Base-by-base conservation (phyloP, 2,888 invertebrate genomes). In the Drosophila peninsularis region DNA sequence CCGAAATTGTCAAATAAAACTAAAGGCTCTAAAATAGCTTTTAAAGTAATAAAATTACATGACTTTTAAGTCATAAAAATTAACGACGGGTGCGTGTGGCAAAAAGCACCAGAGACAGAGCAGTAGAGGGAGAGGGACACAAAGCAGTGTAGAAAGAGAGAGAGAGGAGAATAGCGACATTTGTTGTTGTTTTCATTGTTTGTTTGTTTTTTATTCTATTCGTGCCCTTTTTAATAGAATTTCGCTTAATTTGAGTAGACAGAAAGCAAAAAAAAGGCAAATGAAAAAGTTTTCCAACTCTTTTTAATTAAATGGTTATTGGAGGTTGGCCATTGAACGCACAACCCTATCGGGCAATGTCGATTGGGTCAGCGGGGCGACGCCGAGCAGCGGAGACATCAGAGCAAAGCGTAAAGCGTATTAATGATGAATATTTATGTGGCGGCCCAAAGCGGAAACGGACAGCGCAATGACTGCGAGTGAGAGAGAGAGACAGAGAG, bases 391-490 rank as follows among this genome's bases (percentile, higher is more conserved):
- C 32, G 34, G 55, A 44, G 49, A 53, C 73, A 67, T 61, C 63
- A 65, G 75, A 55, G 54, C 60, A 83, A 84, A 86, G 84, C 87
- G 89, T 82, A 89, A 87, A 81, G 79, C 85, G 85, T 82, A 85
- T 89, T 86, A 89, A 89, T 89, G 88, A 89, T 89, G 89, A 89
- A 89, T 86, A 86, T 86, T 86, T 86, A 89, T 86, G 89, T 80
- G 78, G 76, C 75, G 76, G 74, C 71, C 71, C 71, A 71, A 75
- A 85, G 71, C 88, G 85, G 89, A 82, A 88, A 66, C 78, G 71
- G 75, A 67, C 47, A 47, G 17, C 30, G 30, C 74, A 53, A 61
- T 63, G 64, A 41, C 13, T 5, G 62, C 1, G 55, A 44, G n/a
- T 17, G 27, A 34, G 56, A n/a, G 2, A 0, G 24, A 32, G 36